Evolutionary conservation across 2,113 vertebrate species (phyloP).

Genomic region (Lota lota): DNA sequence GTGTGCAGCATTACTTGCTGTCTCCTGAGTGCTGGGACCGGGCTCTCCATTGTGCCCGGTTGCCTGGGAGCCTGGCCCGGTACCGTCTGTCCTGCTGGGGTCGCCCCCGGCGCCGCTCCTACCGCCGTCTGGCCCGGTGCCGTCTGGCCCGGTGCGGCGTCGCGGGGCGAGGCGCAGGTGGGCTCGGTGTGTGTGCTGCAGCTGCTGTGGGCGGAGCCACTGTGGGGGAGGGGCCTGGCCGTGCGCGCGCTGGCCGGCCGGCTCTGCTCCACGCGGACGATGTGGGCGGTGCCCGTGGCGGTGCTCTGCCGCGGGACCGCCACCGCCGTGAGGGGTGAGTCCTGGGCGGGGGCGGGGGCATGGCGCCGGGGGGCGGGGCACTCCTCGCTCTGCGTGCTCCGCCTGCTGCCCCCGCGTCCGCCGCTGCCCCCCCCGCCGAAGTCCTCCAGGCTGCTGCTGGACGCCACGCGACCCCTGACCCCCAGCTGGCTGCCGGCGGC

Average conservation of each 20-base stretch:
- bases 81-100: neutral
- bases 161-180: slow-evolving; percentile 18
- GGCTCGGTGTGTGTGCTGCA: slow-evolving; percentile 75
- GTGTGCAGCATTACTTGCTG: slow-evolving; percentile 58
- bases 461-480: slow-evolving; percentile 73
- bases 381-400: slow-evolving; percentile 81
- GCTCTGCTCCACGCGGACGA: slow-evolving; percentile 81
- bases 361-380: slow-evolving; percentile 48
- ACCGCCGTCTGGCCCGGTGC: slow-evolving; percentile 32
- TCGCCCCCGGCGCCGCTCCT: neutral
- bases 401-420: slow-evolving; percentile 54
- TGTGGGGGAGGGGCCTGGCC: slow-evolving; percentile 73
- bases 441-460: slow-evolving; percentile 87
- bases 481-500: slow-evolving; percentile 55
- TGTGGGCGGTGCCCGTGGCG: slow-evolving; percentile 81
- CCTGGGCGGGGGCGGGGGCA: slow-evolving; percentile 23
- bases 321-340: slow-evolving; percentile 48
- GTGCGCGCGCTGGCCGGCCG: slow-evolving; percentile 70
- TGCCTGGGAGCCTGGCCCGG: slow-evolving; percentile 38
- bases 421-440: slow-evolving; percentile 28
- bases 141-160: slow-evolving; percentile 74
- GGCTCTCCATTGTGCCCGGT: slow-evolving; percentile 73
- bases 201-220: slow-evolving; percentile 80
- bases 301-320: slow-evolving; percentile 84
- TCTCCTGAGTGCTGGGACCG: slow-evolving; percentile 77